Percentiles rank a stretch among this genome's conserved stretches.
Evolutionary conservation across 2,888 invertebrate species (phyloP).

Genomic region (Ophion slaviceki): DNA sequence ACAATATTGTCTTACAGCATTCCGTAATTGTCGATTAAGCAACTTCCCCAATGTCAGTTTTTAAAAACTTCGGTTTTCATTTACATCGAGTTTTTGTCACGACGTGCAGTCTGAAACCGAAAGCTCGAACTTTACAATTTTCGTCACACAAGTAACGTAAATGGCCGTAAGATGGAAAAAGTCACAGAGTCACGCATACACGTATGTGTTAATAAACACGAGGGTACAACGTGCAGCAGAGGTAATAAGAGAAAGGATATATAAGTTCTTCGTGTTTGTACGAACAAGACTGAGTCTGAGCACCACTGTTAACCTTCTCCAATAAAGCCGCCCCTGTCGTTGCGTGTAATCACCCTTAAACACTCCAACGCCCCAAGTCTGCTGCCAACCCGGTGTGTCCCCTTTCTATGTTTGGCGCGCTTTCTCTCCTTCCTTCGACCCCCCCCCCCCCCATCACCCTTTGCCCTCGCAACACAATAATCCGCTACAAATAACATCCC

Average conservation of each 20-base stretch:
- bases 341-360: conserved; percentile 83
- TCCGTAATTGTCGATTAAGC: conserved; percentile 6
- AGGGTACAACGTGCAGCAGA: not conserved
- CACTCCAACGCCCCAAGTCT: conserved; percentile 81
- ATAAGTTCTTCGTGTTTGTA: not conserved
- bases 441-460: conserved; percentile 66
- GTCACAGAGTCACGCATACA: not conserved
- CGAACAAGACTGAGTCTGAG: conserved; percentile 70
- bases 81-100: not conserved
- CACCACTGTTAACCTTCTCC: conserved; percentile 77
- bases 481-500: conserved; percentile 83
- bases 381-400: conserved; percentile 70
- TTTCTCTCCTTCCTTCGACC: conserved; percentile 62
- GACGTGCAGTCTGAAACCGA: too few species aligned
- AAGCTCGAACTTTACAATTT: not conserved
- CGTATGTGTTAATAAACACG: not conserved
- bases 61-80: not conserved
- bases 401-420: conserved; percentile 57
- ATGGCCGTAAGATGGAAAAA: not conserved
- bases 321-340: conserved; percentile 83
- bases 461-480: conserved; percentile 80
- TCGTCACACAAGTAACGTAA: not conserved
- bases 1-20: conserved; percentile 24
- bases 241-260: not conserved
- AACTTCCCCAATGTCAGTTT: conserved; percentile 16